Percentiles rank a stretch among this genome's conserved stretches.
phyloP scores from a whole-genome alignment of 2,797 vertebrate genomes.

The Mastacembelus armatus region DNA sequence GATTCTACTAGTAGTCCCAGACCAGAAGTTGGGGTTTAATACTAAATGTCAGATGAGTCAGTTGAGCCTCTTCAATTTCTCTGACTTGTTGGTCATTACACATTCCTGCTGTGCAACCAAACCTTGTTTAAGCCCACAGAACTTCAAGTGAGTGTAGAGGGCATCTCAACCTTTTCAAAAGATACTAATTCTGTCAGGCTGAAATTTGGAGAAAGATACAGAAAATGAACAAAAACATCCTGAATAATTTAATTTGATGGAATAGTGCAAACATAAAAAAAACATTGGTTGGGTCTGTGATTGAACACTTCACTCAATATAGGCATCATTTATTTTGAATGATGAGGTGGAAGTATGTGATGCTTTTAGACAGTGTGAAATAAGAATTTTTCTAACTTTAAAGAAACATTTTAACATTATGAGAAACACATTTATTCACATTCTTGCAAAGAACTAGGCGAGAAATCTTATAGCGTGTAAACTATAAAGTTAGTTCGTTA shows the following conservation, averaged over 20 bases:
- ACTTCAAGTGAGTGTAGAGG: too few relatives aligned
- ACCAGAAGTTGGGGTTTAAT: background rate
- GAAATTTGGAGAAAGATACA: background rate
- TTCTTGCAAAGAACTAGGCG: too few relatives aligned
- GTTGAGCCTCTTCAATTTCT: background rate
- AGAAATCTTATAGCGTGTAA: too few relatives aligned
- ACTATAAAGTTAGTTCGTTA: too few relatives aligned
- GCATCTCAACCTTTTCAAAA: background rate
- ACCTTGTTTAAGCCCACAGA: background rate
- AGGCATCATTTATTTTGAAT: background rate
- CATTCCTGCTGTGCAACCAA: background rate
- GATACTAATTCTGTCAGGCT: background rate
- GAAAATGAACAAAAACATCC: background rate
- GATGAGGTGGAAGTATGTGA: background rate
- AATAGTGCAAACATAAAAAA: background rate
- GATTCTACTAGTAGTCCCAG: conserved; percentile 2
- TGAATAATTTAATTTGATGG: background rate
- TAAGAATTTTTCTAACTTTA: too few relatives aligned
- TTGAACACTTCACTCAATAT: background rate
- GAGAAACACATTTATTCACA: too few relatives aligned
- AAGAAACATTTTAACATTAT: too few relatives aligned
- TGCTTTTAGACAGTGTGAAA: too few relatives aligned
- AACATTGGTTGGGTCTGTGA: background rate
- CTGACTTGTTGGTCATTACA: conserved; percentile 5
- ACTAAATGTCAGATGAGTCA: background rate